Base-by-base conservation (phyloP, 2,888 invertebrate species). In the Euclidia mi region DNA sequence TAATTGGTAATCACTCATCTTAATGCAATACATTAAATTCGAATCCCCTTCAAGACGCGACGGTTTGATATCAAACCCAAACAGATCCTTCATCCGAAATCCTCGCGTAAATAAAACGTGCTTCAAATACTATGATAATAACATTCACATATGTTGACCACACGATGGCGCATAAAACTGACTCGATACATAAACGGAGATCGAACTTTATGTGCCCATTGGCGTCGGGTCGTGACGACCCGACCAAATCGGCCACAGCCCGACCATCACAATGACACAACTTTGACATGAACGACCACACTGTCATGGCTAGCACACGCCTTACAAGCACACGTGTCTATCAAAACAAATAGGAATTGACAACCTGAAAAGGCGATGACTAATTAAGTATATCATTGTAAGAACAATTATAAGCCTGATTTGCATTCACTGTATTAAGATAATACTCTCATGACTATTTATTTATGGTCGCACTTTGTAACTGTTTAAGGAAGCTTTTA, bases 241-340 rank as follows among this genome's bases (percentile, higher is more conserved):
- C 29, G 48, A 49, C 49, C 25, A 50, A 45, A 58, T 51, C 28
- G 29, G 6, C 14, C 53, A 58, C 47, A 53, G 42, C 11, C 53
- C 45, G 51, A 59, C 55, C 15, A 18, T 11, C 53, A 69, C 70
- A 66, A 49, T 69, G 32, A 51, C 37, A 51, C 38, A n/a, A 42
- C 28, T 50, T 59, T 55, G 52, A 56, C 51, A 51, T 28, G 48
- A n/a, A 56, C 42, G 15, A 46, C 62, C 62, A 50, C 62, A 67
- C n/a, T n/a, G n/a, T n/a, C 50, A 31, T 9, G 32, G 42, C 47
- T 49, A 15, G 43, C 17, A 34, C 43, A 37, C 20, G 7, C 20
- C 20, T 25, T 25, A 25, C 20, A 7, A 25, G 20, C 1, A 25
- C 4, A 25, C 14, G 17, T 1, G 60, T 63, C 41, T 15, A 11